Base-by-base conservation (phyloP, 2,113 vertebrate species). In the Mugil cephalus region DNA sequence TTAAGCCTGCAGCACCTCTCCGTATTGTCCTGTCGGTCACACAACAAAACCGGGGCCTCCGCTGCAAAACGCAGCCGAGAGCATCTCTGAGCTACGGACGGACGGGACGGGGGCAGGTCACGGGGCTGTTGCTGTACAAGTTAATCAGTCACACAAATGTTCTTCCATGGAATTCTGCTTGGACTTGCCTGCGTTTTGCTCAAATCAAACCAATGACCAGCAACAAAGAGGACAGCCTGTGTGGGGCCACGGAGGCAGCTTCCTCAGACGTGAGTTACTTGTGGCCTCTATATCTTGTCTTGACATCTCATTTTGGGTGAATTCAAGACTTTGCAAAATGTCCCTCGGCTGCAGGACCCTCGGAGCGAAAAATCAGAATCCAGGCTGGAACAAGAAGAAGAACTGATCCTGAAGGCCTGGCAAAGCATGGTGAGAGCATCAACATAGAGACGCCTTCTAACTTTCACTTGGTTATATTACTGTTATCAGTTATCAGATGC, bases 351-450 rank as follows among this genome's bases (percentile, higher is more conserved):
- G 14, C 86, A 94, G 93, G 89, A 88, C 45, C 85, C 88, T 64
- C 90, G 80, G 67, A 92, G 90, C 80, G 72, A 79, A 18, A 90
- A 91, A 68, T 88, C 82, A n/a, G 90, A 81, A 65, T 85, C 85
- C 38, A 92, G 90, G 72, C 79, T 89, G 36, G 90, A 95, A 9
- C 89, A 90, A 55, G 95, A 96, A 58, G 94, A 95, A 70, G 93
- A 93, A 43, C 85, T 88, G 51, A 94, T 95, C 56, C 92, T 96
- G 60, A 92, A 82, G 13, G 94, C 95, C 53, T 96, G 96, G 94
- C 93, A 94, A 53, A 95, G 88, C 52, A 95, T 95, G 94, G 92
- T 96, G 79, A 93, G 95, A 40, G 18, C 14, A 47, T 0, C 9
- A 30, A 30, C 24, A 30, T 12, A 24, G 15, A 35, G 40, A 61